Evolutionary conservation across 2,113 vertebrate genomes (phyloP).

Genomic region (Ailurus styani): DNA sequence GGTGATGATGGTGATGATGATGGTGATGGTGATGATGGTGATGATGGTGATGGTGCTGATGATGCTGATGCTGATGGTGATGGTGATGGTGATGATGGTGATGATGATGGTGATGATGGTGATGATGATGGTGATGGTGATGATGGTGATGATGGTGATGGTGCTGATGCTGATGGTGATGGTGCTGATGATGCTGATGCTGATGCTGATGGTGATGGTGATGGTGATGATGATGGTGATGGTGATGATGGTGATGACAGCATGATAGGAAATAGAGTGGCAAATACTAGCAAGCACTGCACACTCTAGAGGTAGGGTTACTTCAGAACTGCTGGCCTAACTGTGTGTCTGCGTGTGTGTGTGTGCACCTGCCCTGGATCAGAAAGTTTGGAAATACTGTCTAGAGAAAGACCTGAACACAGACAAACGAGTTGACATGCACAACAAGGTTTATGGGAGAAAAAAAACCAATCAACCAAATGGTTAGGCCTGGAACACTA

Average conservation of each 20-base stretch:
- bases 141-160: neutral
- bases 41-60: rapidly evolving
- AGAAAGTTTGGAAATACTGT: neutral
- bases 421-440: rapidly evolving
- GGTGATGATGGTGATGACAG: neutral
- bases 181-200: rapidly evolving
- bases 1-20: rapidly evolving
- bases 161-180: neutral
- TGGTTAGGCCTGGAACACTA: neutral
- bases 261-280: neutral
- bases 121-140: rapidly evolving
- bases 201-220: rapidly evolving
- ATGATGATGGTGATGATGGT: rapidly evolving
- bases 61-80: rapidly evolving
- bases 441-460: neutral
- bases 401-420: neutral
- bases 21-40: neutral
- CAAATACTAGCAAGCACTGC: neutral
- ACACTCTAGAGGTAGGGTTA: neutral
- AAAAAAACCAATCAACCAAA: neutral
- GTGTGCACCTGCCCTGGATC: neutral
- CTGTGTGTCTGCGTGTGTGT: neutral
- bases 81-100: rapidly evolving
- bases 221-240: rapidly evolving
- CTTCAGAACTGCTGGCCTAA: neutral